Base-by-base conservation (phyloP, 2,888 invertebrate genomes). In the Nomada lathburiana region DNA sequence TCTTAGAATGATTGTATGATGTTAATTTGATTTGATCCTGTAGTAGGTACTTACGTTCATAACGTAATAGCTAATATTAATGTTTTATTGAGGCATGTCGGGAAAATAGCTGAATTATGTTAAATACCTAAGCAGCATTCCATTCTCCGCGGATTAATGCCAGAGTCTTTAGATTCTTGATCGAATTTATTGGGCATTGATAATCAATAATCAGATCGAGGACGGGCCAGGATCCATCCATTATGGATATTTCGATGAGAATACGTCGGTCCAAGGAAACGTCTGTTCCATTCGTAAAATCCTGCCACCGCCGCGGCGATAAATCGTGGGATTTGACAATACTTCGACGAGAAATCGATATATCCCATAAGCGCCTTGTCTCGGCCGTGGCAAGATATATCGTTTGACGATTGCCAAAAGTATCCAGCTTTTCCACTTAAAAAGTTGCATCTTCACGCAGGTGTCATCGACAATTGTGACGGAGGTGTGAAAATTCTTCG, bases 331-430 rank as follows among this genome's bases (percentile, higher is more conserved):
- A 84, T 85, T 84, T 82, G 72, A 76, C 76, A 67, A 76, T 77
- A 75, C 73, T 60, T 47, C 57, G 75, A 74, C 64, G 83, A 83
- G 79, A 72, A 84, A 85, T 84, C 85, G 82, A 85, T 84, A 74
- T 80, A 84, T 84, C 82, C 85, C 78, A 74, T 85, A 85, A 85
- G 84, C 81, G 71, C 72, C 85, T 79, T 79, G 84, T 84, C 82
- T 82, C 75, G 68, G 47, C 63, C 68, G 50, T 23, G 44, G 59
- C 72, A 75, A 82, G 82, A 85, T 80, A 80, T 80, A 85, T 83
- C 74, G 68, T 69, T 44, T 50, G 68, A 68, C 76, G 79, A 84
- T 77, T 80, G 79, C 76, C 74, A 64, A 85, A 85, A 80, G 79
- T 75, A 53, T 81, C 65, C 23, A 69, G 69, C 18, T 64, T 75